Evolutionary conservation across 2,888 invertebrate species (phyloP).

Genomic region (Xestoiulus laeticollis): DNA sequence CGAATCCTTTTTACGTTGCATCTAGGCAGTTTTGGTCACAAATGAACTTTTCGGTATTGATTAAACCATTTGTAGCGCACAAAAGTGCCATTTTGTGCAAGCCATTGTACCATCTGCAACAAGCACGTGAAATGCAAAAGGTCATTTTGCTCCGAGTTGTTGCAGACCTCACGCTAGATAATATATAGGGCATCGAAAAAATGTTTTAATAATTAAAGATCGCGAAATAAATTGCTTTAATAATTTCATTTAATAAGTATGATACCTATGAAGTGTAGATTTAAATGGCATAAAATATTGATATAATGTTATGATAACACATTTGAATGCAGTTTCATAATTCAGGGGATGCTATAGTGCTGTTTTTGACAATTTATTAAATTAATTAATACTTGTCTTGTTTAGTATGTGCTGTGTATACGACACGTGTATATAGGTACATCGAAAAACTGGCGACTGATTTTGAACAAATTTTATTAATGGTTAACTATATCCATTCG

Average conservation of each 20-base stretch:
- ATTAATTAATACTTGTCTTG: no score
- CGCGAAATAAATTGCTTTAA: background rate
- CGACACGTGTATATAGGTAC: no score
- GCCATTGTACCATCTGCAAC: constrained; percentile 20
- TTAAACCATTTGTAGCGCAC: constrained; percentile 34
- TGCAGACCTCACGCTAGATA: background rate
- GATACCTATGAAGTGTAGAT: background rate
- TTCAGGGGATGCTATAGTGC: no score
- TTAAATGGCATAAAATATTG: no score
- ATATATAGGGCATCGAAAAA: background rate
- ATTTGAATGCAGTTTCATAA: no score
- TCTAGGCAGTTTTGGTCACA: background rate
- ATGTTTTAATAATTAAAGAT: background rate
- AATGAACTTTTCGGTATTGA: constrained; percentile 29
- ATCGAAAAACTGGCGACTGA: no score
- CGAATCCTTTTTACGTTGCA: background rate
- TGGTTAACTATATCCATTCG: no score
- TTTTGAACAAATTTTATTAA: no score
- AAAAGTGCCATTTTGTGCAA: constrained; percentile 21
- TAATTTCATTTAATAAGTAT: background rate
- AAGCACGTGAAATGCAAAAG: background rate
- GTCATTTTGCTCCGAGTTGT: background rate
- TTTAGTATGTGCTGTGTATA: no score
- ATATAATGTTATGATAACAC: no score
- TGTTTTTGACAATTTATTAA: no score